phyloP scores from a whole-genome alignment of 2,113 vertebrate species.

The Bothrops jararaca region DNA sequence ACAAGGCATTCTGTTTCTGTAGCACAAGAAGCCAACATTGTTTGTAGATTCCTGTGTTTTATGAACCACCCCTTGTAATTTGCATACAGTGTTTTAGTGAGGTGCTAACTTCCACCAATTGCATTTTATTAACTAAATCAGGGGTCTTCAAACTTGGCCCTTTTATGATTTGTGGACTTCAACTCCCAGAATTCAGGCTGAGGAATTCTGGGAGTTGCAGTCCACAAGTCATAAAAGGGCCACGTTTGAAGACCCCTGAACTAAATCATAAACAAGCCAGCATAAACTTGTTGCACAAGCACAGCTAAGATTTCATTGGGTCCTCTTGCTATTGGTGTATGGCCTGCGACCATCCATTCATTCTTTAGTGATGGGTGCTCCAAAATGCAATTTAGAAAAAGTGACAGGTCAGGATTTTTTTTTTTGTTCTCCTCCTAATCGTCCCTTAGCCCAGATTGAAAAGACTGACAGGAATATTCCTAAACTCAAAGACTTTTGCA shows the following conservation, averaged over 20 bases:
- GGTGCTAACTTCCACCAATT: not conserved
- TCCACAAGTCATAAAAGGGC: no score
- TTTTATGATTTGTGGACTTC: no score
- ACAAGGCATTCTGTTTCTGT: not conserved
- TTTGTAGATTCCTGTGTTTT: not conserved
- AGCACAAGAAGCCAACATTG: not conserved
- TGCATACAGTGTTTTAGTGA: not conserved
- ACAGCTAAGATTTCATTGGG: not conserved
- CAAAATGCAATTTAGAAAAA: not conserved
- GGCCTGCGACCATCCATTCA: not conserved
- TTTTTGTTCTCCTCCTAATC: rapidly evolving
- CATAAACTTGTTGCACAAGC: not conserved
- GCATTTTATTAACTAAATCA: not conserved
- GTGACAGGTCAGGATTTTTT: no score
- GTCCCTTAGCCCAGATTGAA: not conserved
- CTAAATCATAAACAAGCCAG: not conserved
- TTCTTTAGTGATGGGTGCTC: not conserved
- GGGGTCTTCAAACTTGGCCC: no score
- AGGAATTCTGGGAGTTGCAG: no score
- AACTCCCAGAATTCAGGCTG: no score
- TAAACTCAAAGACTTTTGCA: not conserved
- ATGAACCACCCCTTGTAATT: not conserved
- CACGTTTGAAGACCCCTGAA: no score
- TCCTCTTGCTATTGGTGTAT: not conserved
- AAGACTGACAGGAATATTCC: not conserved